phyloP scores from a whole-genome alignment of 2,797 vertebrate genomes.

The Danio choprae region DNA sequence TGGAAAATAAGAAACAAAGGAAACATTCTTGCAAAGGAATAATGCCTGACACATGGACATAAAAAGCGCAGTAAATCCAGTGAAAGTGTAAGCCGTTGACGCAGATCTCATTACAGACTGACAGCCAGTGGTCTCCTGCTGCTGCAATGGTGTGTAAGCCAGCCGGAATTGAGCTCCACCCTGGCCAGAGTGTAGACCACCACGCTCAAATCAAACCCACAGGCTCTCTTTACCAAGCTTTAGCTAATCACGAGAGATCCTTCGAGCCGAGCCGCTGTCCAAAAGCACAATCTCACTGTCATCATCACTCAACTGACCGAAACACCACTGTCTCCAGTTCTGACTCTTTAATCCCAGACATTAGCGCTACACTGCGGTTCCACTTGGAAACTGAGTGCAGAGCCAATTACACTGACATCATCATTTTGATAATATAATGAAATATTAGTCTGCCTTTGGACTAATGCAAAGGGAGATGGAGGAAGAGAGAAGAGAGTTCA shows the following conservation, averaged over 20 bases:
- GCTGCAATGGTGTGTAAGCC: slow-evolving; percentile 27
- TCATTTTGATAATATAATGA: background rate
- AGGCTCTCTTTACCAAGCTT: background rate
- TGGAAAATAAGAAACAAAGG: background rate
- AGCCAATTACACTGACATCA: slow-evolving; percentile 1
- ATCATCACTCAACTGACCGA: slow-evolving; percentile 32
- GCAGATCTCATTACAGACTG: slow-evolving; percentile 27
- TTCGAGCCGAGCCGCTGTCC: slow-evolving; percentile 35
- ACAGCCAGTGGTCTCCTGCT: slow-evolving; percentile 33
- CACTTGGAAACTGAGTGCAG: background rate
- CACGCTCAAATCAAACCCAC: slow-evolving; percentile 26
- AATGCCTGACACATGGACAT: background rate
- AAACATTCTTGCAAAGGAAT: background rate
- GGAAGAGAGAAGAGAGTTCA: background rate
- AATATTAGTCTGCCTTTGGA: background rate
- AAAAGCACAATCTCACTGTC: slow-evolving; percentile 34
- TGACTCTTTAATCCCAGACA: slow-evolving; percentile 19
- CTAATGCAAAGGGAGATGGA: background rate
- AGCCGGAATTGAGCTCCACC: slow-evolving; percentile 38
- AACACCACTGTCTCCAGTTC: slow-evolving; percentile 22
- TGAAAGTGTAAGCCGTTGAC: slow-evolving; percentile 6
- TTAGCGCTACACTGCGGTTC: background rate
- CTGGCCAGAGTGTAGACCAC: slow-evolving; percentile 33
- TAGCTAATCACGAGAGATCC: slow-evolving; percentile 40
- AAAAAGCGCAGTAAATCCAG: slow-evolving; percentile 10